Base-by-base conservation (phyloP, 2,113 vertebrate genomes). In the Phylloscopus trochiloides region DNA sequence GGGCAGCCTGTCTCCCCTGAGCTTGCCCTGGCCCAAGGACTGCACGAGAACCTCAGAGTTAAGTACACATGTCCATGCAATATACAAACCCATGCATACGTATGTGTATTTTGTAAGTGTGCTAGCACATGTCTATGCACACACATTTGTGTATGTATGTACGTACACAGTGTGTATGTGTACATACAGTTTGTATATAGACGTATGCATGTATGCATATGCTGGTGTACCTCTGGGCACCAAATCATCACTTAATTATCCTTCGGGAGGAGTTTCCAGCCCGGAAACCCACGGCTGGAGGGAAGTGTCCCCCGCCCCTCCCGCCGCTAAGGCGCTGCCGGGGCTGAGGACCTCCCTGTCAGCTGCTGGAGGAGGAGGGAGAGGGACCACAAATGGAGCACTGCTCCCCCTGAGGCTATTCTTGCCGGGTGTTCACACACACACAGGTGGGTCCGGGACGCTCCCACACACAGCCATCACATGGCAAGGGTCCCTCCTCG, bases 101-200 rank as follows among this genome's bases (percentile, higher is more conserved):
- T 26, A 13, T 12, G 9, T 10, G 3, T 29, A 16, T 68, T 66
- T 72, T 38, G 17, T 34, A 16, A 9, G 10, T 2, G 14, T 47
- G 22, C 24, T 57, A 12, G 47, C 26, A 38, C 12, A 3, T 14
- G 17, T 42, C 5, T 10, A 19, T 26, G 42, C 28, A 13, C 38
- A 11, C 12, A 16, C 6, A 9, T 32, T 62, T 17, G 13, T 3
- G 0, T 10, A 8, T 3, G 1, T 2, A 5, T 4, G 3, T 17
- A 43, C 31, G 16, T 40, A 40, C 22, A 20, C 12, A 5, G 16
- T 10, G 36, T 17, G 9, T 42, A 20, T 12, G 17, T 17, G 9
- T 47, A 5, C 36, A 42, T 42, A 12, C 10, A 26, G 40, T 12
- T 43, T 58, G 14, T 15, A 14, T 19, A 9, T 1, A 28, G 43